Base-by-base conservation (phyloP, 2,113 vertebrate genomes). In the Anoura caudifer region DNA sequence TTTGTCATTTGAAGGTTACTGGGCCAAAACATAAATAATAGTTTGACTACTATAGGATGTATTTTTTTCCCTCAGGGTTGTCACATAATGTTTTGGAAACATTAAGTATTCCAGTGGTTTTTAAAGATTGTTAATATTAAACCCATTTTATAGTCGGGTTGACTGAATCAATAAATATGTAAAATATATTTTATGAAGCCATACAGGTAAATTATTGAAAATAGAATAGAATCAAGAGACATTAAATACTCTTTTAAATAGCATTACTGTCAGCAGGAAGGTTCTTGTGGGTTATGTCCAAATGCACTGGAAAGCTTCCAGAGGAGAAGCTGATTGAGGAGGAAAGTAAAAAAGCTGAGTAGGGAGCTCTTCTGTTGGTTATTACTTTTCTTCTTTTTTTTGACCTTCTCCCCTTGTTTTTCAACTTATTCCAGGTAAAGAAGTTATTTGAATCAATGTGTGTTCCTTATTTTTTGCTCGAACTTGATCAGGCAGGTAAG, bases 401-500 rank as follows among this genome's bases (percentile, higher is more conserved):
- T 75, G 17, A 72, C 43, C 91, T 79, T 82, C 73, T 72, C 36
- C 24, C 3, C 22, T 69, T 87, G 20, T 54, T 94, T 94, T 63
- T 72, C 28, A 76, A 54, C n/a, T 82, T 97, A 92, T 97, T 95
- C 28, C 86, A 98, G 97, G 92, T 98, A 56, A 98, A 97, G 85
- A 96, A 98, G 50, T 84, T 97, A 67, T 94, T 98, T 90, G 84
- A 95, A 36, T 93, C 95, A 77, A 85, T 97, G 89, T 15, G 81
- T 79, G 38, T 98, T 95, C 79, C 97, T 93, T 98, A 89, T 88
- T 97, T 95, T 94, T 90, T 91, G 63, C 89, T 98, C 15, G 94
- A 98, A 83, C 83, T 98, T 86, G 97, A 98, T 93, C 90, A 97
- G 95, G 91, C 82, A 97, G 98, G 95, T 98, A 98, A 94, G 87